Conservation (phyloP, 2,113 vertebrate genomes). For the Martes martes region DNA sequence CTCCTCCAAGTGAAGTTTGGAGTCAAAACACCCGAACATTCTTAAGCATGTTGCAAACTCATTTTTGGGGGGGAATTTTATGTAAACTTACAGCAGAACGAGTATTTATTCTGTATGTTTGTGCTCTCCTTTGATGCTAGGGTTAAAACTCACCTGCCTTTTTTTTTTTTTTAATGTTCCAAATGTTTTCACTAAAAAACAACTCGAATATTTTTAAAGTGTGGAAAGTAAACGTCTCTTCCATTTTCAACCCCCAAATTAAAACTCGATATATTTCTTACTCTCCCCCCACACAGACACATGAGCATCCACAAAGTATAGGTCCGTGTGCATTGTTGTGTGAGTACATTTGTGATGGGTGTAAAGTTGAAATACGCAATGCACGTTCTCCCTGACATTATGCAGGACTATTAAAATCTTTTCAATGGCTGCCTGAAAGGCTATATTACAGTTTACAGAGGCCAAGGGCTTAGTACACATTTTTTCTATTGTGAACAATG, state of each 20-base stretch:
- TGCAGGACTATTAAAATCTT: not conserved
- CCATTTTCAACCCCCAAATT: not conserved
- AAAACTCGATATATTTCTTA: not conserved
- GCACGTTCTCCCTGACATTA: not conserved
- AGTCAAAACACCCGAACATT: not conserved
- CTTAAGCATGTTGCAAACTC: not conserved
- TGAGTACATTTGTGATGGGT: not conserved
- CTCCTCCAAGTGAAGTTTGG: not conserved
- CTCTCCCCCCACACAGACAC: too few species aligned
- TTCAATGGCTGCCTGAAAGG: not conserved
- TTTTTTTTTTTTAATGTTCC: not conserved
- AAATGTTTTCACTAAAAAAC: not conserved
- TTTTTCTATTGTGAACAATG: not conserved
- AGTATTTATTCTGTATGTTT: fast-evolving
- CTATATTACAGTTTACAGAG: not conserved
- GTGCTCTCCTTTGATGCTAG: not conserved
- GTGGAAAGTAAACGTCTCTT: not conserved
- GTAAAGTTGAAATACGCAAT: not conserved
- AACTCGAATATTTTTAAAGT: not conserved
- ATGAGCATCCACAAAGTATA: not conserved
- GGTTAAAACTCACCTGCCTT: not conserved
- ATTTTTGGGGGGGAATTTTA: not conserved
- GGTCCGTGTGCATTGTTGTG: fast-evolving
- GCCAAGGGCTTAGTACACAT: not conserved
- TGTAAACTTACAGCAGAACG: not conserved